Evolutionary conservation across 2,797 vertebrate genomes (phyloP), one percentile per base, ranked within the genome.

Genomic region (Tenualosa thibaudeaui): DNA sequence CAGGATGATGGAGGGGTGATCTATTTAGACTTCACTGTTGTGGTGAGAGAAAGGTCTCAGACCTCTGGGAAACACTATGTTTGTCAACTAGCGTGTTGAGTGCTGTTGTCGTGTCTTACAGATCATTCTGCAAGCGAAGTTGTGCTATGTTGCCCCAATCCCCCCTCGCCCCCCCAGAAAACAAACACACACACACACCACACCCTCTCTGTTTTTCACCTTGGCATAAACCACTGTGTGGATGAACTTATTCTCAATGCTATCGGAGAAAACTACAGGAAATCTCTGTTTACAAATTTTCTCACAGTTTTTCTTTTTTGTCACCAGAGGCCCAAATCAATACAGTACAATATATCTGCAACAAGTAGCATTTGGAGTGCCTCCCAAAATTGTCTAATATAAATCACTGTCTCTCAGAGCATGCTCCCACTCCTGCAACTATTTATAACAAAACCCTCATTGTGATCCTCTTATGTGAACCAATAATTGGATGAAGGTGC

Each of bases 21-120:
- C 89, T 90, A 90, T 90, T 90, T 82, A 60, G 85, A 89, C 87
- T 86, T 88, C 84, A 86, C 46, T 46, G 81, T 82, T 82, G 65
- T 90, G 53, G 88, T 86, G 86, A 84, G 43, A 78, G 7, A 3
- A 26, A 81, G 78, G 85, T 49, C 54, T 86, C 65, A 58, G 56
- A 90, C 87, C 87, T 84, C 37, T 85, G 87, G 88, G 88, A 91
- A 49, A 65, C 81, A 43, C 88, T 89, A 22, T 78, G 68, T 89
- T 91, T 87, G 81, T 85, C 87, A 82, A 65, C 46, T 84, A 81
- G 87, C 85, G 83, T 68, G 65, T 54, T 62, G 68, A 49, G 86
- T 88, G 91, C 89, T 89, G 86, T 89, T 83, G 83, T 88, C 43
- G 84, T 37, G 13, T 37, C 37, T 15, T 37, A 71, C 65, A 71